Conservation (phyloP, 2,113 vertebrate genomes). For the Chloroceryle aenea region DNA sequence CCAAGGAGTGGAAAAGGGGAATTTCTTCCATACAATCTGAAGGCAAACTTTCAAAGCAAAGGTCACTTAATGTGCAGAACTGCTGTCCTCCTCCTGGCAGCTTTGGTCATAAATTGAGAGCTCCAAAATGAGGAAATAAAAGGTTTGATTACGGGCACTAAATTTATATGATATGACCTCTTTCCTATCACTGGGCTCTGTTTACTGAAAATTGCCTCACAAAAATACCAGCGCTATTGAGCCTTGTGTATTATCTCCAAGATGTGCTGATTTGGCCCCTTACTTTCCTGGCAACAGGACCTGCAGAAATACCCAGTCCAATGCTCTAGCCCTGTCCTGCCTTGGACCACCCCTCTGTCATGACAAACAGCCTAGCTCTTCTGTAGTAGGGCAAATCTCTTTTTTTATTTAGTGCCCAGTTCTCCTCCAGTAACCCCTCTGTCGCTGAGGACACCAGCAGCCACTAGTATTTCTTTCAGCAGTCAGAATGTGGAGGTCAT, state of each 20-base stretch:
- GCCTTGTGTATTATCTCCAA: not conserved
- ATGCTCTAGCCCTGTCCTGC: not conserved
- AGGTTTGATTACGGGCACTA: constrained; percentile 38
- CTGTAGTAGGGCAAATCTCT: not conserved
- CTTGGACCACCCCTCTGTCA: fast-evolving
- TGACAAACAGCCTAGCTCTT: not conserved
- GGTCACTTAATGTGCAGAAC: not conserved
- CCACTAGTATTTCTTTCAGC: not conserved
- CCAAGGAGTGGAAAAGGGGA: not conserved
- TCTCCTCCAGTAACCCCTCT: not conserved
- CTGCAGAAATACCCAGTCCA: not conserved
- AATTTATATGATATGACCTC: constrained; percentile 40
- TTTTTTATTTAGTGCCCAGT: not conserved
- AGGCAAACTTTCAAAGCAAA: not conserved
- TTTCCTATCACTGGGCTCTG: not conserved
- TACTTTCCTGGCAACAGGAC: not conserved
- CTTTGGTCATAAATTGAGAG: constrained; percentile 9
- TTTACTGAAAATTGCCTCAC: not conserved
- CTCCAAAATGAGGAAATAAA: constrained; percentile 38
- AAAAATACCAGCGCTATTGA: not conserved
- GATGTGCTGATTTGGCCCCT: not conserved
- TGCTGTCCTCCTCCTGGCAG: not conserved
- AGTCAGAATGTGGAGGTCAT: not conserved
- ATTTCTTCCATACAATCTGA: not conserved
- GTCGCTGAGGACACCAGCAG: not conserved